Percentiles rank a stretch among this genome's conserved stretches.
phyloP scores from a whole-genome alignment of 2,888 invertebrate genomes.

The Tanypteryx hageni region DNA sequence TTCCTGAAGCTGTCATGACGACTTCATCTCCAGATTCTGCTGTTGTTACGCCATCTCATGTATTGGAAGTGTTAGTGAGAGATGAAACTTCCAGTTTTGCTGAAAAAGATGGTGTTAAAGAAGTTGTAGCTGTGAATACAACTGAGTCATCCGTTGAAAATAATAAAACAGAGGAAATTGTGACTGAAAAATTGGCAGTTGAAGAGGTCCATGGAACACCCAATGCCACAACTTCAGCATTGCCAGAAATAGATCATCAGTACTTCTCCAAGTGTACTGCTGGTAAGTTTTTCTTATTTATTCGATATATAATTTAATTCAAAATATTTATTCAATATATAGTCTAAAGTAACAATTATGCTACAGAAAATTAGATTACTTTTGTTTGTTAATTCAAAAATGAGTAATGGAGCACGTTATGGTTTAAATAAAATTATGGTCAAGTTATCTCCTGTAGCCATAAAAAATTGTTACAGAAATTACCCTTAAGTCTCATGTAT shows the following conservation, averaged over 20 bases:
- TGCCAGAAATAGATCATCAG: constrained; percentile 62
- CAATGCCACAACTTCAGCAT: constrained; percentile 60
- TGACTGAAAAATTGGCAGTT: neutral
- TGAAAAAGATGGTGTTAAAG: neutral
- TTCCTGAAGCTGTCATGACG: neutral
- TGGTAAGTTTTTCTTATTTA: constrained; percentile 67
- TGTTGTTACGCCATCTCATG: neutral
- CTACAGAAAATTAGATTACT: no score
- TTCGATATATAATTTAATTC: neutral
- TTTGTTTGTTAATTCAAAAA: no score
- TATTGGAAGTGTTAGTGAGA: neutral
- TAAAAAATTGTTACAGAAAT: no score
- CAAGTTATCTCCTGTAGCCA: no score
- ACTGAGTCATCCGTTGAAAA: neutral
- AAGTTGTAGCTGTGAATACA: neutral
- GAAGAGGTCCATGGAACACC: constrained; percentile 62
- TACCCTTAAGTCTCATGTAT: no score
- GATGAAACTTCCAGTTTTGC: constrained; percentile 35
- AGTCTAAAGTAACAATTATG: no score
- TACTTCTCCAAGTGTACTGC: constrained; percentile 77
- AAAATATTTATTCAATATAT: no score
- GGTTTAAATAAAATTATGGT: no score
- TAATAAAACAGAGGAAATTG: neutral
- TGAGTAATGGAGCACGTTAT: no score
- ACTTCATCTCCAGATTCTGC: neutral